Percentiles rank a stretch among this genome's conserved stretches.
Conservation (phyloP, 2,797 vertebrate species). For the Crypturellus tataupa region DNA sequence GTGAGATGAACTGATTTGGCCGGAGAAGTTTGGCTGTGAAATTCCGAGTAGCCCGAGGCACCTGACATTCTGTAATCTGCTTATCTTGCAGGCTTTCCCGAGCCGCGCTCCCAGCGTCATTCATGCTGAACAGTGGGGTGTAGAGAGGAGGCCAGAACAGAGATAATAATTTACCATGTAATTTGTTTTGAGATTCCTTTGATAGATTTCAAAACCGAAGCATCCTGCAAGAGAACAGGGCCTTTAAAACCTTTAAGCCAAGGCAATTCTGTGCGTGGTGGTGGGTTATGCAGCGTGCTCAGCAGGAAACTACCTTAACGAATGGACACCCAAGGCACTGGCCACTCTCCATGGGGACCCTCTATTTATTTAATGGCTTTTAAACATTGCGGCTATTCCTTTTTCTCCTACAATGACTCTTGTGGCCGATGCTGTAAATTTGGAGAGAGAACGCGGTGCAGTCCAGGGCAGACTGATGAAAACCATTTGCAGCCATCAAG, state of each 20-base stretch:
- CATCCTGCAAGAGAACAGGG: slow-evolving; percentile 58
- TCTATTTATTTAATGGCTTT: not conserved
- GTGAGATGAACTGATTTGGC: slow-evolving; percentile 10
- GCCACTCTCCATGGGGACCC: not conserved
- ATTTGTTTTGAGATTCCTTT: slow-evolving; percentile 76
- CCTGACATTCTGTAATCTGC: slow-evolving; percentile 65
- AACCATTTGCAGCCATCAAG: slow-evolving; percentile 59
- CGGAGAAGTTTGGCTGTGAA: slow-evolving; percentile 55
- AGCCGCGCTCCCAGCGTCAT: slow-evolving; percentile 42
- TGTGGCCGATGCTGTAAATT: not conserved
- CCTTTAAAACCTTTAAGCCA: not conserved
- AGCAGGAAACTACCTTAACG: not conserved
- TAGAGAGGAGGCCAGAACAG: slow-evolving; percentile 30
- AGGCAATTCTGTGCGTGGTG: not conserved
- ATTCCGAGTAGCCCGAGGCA: slow-evolving; percentile 45
- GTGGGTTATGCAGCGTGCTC: not conserved
- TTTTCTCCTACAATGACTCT: not conserved
- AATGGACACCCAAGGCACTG: slow-evolving; percentile 28
- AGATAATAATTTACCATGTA: slow-evolving; percentile 72
- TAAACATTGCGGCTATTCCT: not conserved
- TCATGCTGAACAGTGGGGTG: slow-evolving; percentile 52
- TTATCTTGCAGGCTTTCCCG: slow-evolving; percentile 56
- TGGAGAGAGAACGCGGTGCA: not conserved
- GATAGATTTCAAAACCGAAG: slow-evolving; percentile 70
- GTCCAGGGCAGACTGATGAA: slow-evolving; percentile 57